Percentiles rank a stretch among this genome's conserved stretches.
Conservation (phyloP, 2,113 vertebrate species). For the Sebastes fasciatus region DNA sequence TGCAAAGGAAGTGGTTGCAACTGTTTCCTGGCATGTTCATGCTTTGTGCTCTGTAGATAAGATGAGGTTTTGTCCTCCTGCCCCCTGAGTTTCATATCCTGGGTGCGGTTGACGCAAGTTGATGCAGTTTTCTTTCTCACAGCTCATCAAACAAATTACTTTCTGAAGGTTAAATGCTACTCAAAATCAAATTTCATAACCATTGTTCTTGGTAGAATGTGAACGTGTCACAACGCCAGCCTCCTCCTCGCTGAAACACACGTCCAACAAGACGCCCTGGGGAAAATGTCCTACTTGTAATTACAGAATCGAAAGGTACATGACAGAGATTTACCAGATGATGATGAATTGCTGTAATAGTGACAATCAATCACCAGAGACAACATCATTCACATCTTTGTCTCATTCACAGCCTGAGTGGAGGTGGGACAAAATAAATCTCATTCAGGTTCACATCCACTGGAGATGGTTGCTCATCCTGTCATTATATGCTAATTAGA, state of each 20-base stretch:
- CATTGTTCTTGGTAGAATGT: not conserved
- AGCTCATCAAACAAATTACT: not conserved
- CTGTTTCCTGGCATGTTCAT: conserved; percentile 35
- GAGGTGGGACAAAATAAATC: not conserved
- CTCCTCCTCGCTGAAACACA: not conserved
- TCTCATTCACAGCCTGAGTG: conserved; percentile 17
- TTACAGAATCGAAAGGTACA: not conserved
- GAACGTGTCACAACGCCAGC: not conserved
- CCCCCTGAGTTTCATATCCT: not conserved
- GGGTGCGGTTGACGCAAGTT: not conserved
- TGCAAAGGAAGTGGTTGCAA: conserved; percentile 57
- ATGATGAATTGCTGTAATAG: conserved; percentile 33
- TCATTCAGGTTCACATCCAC: conserved; percentile 28
- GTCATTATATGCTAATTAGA: conserved; percentile 47
- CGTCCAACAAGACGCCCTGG: not conserved
- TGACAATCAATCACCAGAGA: conserved; percentile 28
- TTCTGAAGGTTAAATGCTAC: not conserved
- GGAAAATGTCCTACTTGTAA: conserved; percentile 25
- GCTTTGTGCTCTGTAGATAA: not conserved
- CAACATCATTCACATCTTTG: conserved; percentile 3
- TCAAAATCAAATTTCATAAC: not conserved
- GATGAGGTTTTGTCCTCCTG: not conserved
- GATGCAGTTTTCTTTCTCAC: not conserved
- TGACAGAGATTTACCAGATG: conserved; percentile 16
- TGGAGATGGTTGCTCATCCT: conserved; percentile 20